Evolutionary conservation across 2,113 vertebrate species (phyloP), one percentile per base, ranked within the genome.

Genomic region (Ariopsis seemanni): DNA sequence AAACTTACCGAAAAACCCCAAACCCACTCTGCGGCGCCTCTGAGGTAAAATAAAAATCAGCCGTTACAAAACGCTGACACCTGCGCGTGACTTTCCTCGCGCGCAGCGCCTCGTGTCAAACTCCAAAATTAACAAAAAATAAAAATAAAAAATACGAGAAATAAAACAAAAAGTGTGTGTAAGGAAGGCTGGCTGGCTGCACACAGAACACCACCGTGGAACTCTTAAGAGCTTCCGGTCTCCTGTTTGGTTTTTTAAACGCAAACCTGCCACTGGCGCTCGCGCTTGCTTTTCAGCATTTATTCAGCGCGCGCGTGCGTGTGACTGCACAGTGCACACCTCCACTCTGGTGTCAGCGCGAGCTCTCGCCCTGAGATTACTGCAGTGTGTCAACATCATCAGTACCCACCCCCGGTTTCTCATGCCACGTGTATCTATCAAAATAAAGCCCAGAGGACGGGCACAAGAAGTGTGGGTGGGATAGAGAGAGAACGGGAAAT

Each of bases 341-440:
- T 78, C 58, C 12, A 6, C 78, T 30, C 27, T 17, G 17, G 72
- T 82, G 74, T 77, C 4, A 52, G 74, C 74, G 58, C 17, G 7
- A 52, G 62, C 58, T 77, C 72, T 58, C 82, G 14, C 50, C 71
- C 60, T 34, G 30, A 83, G 69, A 53, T 77, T 22, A 79, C 62
- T 65, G 58, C 57, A 48, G 9, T 50, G 72, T 27, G 74, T 80
- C 83, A 67, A 85, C 90, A 91, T 92, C 91, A 91, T 92, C 91
- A 91, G 91, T 87, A 89, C 84, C 85, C 86, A 85, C 90, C 85
- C 86, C 71, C 80, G 5, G 72, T 88, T 74, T 91, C 87, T 77
- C 83, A 22, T 91, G 91, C 94, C 94, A 95, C 93, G 94, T 94
- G 94, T 91, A 87, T 65, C 87, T 74, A 92, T 93, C 92, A 95